These are phyloP conservation scores for Drosophila robusta DNA, from an alignment of 2,888 invertebrate genomes.

Conservation along the genomic window DNA sequence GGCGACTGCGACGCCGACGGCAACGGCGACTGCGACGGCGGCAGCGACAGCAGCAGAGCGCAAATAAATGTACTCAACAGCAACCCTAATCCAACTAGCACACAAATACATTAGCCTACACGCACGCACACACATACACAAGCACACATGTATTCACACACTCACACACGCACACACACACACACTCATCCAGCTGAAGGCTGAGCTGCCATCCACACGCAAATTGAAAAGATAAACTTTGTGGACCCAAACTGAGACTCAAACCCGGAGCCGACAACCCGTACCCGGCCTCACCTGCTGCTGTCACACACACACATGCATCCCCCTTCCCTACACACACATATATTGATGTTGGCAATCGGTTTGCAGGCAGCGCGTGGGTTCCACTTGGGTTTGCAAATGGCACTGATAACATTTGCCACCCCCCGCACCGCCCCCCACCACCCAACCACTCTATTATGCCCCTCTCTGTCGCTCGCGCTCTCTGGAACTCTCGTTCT, in stretches of 20 bases:
- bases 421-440: slow-evolving; percentile 4
- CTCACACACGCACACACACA: slow-evolving; percentile 12
- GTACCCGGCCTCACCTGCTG: slow-evolving; percentile 52
- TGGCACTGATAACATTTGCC: slow-evolving; percentile 72
- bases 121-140: slow-evolving; percentile 17
- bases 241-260: slow-evolving; percentile 62
- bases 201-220: slow-evolving; percentile 58
- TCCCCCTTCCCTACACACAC: neutral
- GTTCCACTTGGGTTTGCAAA: slow-evolving; percentile 67
- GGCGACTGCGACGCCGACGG: slow-evolving; percentile 8
- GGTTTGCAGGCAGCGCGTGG: slow-evolving; percentile 64
- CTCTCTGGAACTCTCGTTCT: slow-evolving; percentile 27
- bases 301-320: slow-evolving; percentile 13
- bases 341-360: slow-evolving; percentile 73
- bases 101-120: slow-evolving; percentile 66
- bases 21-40: slow-evolving; percentile 10
- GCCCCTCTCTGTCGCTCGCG: neutral
- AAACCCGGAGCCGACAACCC: slow-evolving; percentile 7
- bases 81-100: slow-evolving; percentile 76
- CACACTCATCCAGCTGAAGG: slow-evolving; percentile 39
- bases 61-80: slow-evolving; percentile 65
- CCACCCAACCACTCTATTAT: slow-evolving; percentile 1
- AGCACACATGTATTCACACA: slow-evolving; percentile 7
- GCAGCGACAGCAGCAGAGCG: slow-evolving; percentile 34
- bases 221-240: slow-evolving; percentile 80